Conservation (phyloP, 2,113 vertebrate genomes). For the Corydoras maculifer region DNA sequence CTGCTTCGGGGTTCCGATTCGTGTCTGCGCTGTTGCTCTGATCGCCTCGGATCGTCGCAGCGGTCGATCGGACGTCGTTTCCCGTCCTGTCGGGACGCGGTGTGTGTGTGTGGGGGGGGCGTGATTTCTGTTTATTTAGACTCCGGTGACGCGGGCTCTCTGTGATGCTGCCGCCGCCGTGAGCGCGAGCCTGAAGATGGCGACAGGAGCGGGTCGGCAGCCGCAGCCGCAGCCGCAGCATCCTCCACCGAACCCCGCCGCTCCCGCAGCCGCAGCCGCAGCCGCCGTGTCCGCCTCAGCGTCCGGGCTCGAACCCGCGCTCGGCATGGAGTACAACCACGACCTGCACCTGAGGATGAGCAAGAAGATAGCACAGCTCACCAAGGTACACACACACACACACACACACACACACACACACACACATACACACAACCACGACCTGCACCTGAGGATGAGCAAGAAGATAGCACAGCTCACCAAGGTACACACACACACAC, state of each 20-base stretch:
- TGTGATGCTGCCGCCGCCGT: conserved; percentile 1
- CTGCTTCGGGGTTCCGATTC: no score
- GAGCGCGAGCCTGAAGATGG: conserved; percentile 72
- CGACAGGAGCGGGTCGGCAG: conserved; percentile 88
- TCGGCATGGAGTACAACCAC: conserved; percentile 75
- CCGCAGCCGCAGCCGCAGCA: conserved; percentile 56
- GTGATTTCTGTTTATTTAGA: no score
- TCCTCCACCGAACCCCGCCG: conserved; percentile 46
- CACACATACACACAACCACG: conserved; percentile 61
- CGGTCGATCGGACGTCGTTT: no score
- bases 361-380: conserved; percentile 97
- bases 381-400: conserved; percentile 71
- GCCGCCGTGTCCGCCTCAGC: conserved; percentile 57
- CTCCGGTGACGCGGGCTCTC: not conserved
- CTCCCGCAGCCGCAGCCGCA: conserved; percentile 41
- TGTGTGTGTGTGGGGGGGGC: not conserved
- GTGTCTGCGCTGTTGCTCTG: no score
- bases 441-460: conserved; percentile 96
- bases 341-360: conserved; percentile 97
- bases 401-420: conserved; percentile 38
- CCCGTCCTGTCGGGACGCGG: no score
- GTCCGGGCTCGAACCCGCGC: conserved; percentile 53
- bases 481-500: conserved; percentile 67
- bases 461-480: conserved; percentile 98
- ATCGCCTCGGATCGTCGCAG: no score